Evolutionary conservation across 2,797 vertebrate species (phyloP), one percentile per base, ranked within the genome.

Genomic region (Hemibagrus guttatus): DNA sequence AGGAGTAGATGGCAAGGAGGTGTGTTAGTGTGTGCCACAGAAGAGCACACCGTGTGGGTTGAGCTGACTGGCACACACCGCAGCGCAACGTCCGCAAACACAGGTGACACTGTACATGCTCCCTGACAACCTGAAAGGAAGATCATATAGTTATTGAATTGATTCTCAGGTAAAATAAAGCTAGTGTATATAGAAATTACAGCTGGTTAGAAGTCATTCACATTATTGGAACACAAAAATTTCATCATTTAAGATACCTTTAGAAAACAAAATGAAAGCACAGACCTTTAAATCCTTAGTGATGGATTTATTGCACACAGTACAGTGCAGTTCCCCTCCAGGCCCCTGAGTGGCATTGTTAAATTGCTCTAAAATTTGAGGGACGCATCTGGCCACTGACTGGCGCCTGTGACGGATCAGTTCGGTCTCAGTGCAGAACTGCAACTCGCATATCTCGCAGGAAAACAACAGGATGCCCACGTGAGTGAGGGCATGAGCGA

Each of bases 1-100:
- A 99, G 91, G 96, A 96, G 94, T 98, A 97, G 82, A 98, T 93
- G 0, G 97, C 95, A 90, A 99, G 80, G 59, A 99, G 92, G 92
- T 99, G 98, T 23, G 96, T 92, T 52, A 99, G 95, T 0, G 95
- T 69, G 91, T 99, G 98, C 98, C 98, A 99, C 94, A 99, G 93
- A 86, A 99, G 95, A 90, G 97, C 94, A 93, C 98, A 99, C 42
- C 96, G 92, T 23, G 96, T 97, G 76, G 95, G 94, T 91, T 97
- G 97, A 21, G 96, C 92, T 87, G 96, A 96, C 90, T 96, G 97
- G 8, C 98, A 99, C 83, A 99, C 90, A 0, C 95, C 93, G 23
- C 98, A 99, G 46, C 93, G 95, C 82, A 98, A 95, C 87, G 95
- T 96, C 91, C 97, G 97, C 83, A 95, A 31, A 91, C 96, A 97